phyloP scores from a whole-genome alignment of 2,888 invertebrate species.

The Candidula unifasciata region DNA sequence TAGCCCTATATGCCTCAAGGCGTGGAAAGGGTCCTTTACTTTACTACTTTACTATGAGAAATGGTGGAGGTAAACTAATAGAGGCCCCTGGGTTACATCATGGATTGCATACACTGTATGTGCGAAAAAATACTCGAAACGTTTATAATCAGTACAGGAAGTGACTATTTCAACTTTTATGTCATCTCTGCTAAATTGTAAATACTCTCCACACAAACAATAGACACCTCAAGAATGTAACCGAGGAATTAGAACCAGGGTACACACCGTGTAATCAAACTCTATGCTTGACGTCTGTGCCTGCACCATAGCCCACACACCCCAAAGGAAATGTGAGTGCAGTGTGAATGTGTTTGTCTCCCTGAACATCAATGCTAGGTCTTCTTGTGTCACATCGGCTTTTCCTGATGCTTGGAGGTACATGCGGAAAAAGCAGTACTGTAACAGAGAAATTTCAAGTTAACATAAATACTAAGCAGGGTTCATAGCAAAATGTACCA shows the following conservation, averaged over 20 bases:
- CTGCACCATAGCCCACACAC: slow-evolving; percentile 93
- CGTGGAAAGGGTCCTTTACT: no score
- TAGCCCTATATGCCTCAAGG: no score
- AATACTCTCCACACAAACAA: neutral
- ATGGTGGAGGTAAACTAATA: no score
- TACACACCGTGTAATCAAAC: slow-evolving; percentile 92
- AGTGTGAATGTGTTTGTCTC: slow-evolving; percentile 89
- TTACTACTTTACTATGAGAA: no score
- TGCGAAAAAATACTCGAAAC: no score
- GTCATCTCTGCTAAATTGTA: neutral
- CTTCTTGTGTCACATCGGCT: slow-evolving; percentile 78
- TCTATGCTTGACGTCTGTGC: slow-evolving; percentile 91
- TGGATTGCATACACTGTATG: no score
- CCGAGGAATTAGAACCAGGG: neutral
- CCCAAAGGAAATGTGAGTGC: slow-evolving; percentile 92
- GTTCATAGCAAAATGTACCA: no score
- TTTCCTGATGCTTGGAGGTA: slow-evolving; percentile 79
- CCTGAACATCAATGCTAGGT: slow-evolving; percentile 84
- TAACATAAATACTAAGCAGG: no score
- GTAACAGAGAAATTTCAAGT: slow-evolving; percentile 55
- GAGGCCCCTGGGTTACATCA: no score
- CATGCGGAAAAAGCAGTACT: slow-evolving; percentile 81
- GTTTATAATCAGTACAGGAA: neutral
- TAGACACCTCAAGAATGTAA: neutral
- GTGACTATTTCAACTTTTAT: neutral